Evolutionary conservation across 2,888 invertebrate species (phyloP).

Genomic region (Zelleria hepariella): DNA sequence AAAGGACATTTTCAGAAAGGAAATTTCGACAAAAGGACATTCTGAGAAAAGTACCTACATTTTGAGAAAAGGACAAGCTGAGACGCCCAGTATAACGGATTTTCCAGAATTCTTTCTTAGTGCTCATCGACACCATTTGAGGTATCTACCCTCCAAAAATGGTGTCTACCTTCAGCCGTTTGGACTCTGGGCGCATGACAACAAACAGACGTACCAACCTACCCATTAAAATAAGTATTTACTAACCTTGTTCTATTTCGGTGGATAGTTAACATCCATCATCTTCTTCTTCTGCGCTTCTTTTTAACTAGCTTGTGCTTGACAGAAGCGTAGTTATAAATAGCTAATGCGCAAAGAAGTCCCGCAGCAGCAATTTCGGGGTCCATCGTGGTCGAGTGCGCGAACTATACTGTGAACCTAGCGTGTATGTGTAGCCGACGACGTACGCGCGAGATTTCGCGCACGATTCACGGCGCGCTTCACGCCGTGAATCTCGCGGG

Average conservation of each 20-base stretch:
- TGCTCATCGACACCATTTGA: too few relatives aligned
- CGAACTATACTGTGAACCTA: constrained; percentile 10
- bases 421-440: constrained; percentile 9
- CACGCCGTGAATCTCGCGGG: constrained; percentile 10
- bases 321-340: constrained; percentile 6
- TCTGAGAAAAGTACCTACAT: too few relatives aligned
- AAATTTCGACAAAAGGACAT: too few relatives aligned
- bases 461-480: too few relatives aligned
- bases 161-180: too few relatives aligned
- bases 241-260: neutral
- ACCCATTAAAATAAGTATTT: constrained; percentile 1
- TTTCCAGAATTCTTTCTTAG: too few relatives aligned
- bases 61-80: too few relatives aligned
- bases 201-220: constrained; percentile 1
- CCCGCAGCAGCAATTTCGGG: constrained; percentile 10
- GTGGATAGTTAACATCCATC: constrained; percentile 6
- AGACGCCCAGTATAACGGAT: too few relatives aligned
- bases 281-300: constrained; percentile 7
- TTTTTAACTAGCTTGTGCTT: neutral
- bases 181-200: constrained; percentile 4
- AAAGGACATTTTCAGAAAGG: too few relatives aligned
- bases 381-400: constrained; percentile 12
- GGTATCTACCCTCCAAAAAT: too few relatives aligned
- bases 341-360: constrained; percentile 9
- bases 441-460: constrained; percentile 5